Conservation (phyloP, 2,113 vertebrate genomes). For the Melanostigma gelatinosum region DNA sequence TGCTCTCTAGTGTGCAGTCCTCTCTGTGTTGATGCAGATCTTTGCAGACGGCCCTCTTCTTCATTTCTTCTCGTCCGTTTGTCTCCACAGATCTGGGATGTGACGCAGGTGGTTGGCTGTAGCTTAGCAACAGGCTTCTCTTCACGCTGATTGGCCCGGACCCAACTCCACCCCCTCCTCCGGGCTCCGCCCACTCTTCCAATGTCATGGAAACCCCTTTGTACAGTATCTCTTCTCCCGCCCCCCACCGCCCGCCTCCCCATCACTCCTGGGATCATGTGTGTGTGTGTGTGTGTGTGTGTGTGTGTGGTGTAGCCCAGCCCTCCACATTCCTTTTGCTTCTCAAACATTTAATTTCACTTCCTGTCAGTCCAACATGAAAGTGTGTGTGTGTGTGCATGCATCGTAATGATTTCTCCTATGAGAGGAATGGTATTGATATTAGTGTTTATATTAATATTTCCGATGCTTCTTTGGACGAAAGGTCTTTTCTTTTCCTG, state of each 20-base stretch:
- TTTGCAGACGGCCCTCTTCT: conserved; percentile 7
- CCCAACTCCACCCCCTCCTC: neutral
- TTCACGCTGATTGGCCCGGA: conserved; percentile 84
- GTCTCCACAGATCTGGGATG: conserved; percentile 93
- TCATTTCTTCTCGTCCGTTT: conserved; percentile 36
- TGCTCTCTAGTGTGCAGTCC: too few relatives aligned
- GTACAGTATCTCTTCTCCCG: conserved; percentile 60
- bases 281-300: neutral
- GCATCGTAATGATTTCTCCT: conserved; percentile 42
- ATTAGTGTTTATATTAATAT: conserved; percentile 65
- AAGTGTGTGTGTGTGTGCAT: conserved; percentile 20
- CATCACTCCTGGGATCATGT: conserved; percentile 35
- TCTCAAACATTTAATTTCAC: conserved; percentile 37
- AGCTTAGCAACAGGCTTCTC: conserved; percentile 94
- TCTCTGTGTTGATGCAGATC: neutral
- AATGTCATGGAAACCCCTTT: conserved; percentile 74
- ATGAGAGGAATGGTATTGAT: conserved; percentile 51
- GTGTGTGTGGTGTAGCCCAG: too few relatives aligned
- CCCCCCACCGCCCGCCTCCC: neutral
- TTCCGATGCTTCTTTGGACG: conserved; percentile 56
- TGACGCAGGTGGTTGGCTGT: conserved; percentile 96
- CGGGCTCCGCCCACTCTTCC: conserved; percentile 46
- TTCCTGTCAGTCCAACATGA: conserved; percentile 21
- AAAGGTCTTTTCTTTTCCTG: conserved; percentile 35
- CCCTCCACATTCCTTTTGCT: conserved; percentile 34